Percentiles rank a stretch among this genome's conserved stretches.
Conservation (phyloP, 2,888 invertebrate genomes). For the Ophioninae sp. region DNA sequence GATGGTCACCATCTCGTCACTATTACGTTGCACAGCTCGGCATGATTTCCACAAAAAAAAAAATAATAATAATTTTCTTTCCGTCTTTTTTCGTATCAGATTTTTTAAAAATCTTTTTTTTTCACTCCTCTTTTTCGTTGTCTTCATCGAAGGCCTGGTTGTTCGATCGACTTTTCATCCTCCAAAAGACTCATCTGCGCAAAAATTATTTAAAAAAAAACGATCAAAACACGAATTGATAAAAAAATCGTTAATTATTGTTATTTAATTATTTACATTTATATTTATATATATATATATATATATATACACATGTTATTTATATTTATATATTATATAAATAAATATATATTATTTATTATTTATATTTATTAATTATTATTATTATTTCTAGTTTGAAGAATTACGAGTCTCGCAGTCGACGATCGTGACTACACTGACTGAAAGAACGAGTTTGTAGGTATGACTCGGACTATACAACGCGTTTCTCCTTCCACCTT, state of each 20-base stretch:
- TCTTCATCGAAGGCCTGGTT: not conserved
- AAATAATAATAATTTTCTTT: too few relatives aligned
- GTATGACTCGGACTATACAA: not conserved
- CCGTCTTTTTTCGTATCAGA: too few relatives aligned
- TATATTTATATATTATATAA: too few relatives aligned
- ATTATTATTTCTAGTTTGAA: not conserved
- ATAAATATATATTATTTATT: too few relatives aligned
- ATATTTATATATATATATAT: too few relatives aligned
- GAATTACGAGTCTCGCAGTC: not conserved
- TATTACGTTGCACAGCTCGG: too few relatives aligned
- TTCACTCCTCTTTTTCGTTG: not conserved
- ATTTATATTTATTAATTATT: too few relatives aligned
- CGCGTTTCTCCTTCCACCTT: not conserved
- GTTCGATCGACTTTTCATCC: not conserved
- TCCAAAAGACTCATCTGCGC: not conserved
- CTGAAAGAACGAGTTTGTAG: not conserved
- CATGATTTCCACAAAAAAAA: too few relatives aligned
- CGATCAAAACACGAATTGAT: not conserved
- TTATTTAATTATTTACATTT: too few relatives aligned
- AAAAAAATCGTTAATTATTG: not conserved
- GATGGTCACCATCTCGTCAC: too few relatives aligned
- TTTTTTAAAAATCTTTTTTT: too few relatives aligned
- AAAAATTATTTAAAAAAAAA: not conserved
- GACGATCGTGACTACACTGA: not conserved
- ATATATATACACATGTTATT: too few relatives aligned